Percentiles rank a stretch among this genome's conserved stretches.
phyloP scores from a whole-genome alignment of 2,888 invertebrate species.

The Brenthis ino region DNA sequence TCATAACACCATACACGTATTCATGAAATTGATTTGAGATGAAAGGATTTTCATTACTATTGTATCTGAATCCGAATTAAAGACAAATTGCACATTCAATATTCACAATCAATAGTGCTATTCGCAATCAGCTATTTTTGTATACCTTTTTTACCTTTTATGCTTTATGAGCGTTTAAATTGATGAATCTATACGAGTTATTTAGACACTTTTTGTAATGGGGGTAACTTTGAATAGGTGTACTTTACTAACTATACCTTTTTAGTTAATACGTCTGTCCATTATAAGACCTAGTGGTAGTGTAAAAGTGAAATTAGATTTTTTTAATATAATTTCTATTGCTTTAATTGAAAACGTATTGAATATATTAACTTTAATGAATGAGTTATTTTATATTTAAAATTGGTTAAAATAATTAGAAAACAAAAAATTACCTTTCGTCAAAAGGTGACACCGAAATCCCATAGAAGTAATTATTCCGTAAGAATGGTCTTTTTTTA shows the following conservation, averaged over 20 bases:
- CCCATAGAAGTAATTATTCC: no score
- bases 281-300: background rate
- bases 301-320: background rate
- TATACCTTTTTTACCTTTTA: conserved; percentile 43
- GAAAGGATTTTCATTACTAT: conserved; percentile 55
- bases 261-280: conserved; percentile 19
- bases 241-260: conserved; percentile 9
- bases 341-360: no score
- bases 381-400: no score
- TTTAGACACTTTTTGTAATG: conserved; percentile 32
- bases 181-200: conserved; percentile 36
- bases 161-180: conserved; percentile 38
- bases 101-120: conserved; percentile 44
- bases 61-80: conserved; percentile 51
- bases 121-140: conserved; percentile 43
- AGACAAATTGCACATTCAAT: conserved; percentile 51
- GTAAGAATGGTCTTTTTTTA: no score
- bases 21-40: conserved; percentile 68
- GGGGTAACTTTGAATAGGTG: conserved; percentile 20
- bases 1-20: conserved; percentile 46
- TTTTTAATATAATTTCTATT: background rate
- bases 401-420: no score
- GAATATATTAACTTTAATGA: no score
- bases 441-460: no score
- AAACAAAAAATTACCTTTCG: no score